These are phyloP conservation scores for Pangasius sanitwongsei DNA, from an alignment of 2,797 vertebrate species.

Conservation along the genomic window DNA sequence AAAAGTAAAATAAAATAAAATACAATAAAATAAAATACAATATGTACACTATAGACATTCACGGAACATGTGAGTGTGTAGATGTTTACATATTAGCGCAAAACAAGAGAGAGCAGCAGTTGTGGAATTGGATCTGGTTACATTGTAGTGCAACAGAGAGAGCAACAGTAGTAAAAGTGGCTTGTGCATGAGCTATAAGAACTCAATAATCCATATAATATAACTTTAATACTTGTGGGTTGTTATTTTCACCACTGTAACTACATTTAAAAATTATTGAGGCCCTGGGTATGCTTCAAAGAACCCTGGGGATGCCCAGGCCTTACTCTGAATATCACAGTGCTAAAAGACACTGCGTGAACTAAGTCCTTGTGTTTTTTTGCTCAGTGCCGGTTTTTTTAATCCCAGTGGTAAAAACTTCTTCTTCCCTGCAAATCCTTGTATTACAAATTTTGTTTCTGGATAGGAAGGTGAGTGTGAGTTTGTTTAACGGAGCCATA, in stretches of 20 bases:
- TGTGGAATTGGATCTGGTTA: no score
- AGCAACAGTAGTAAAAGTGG: no score
- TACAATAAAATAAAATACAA: no score
- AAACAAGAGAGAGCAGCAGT: no score
- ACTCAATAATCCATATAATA: neutral
- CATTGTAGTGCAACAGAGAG: no score
- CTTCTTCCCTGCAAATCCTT: neutral
- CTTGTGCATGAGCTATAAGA: neutral
- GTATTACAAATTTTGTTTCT: neutral
- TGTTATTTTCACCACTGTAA: neutral
- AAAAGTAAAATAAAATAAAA: no score
- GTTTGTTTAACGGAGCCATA: neutral
- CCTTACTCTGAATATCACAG: neutral
- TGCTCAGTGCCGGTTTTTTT: neutral
- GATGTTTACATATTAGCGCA: no score
- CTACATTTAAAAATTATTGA: neutral
- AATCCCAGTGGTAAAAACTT: neutral
- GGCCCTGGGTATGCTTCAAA: neutral
- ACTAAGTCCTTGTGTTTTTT: neutral
- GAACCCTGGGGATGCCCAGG: neutral
- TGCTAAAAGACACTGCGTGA: neutral
- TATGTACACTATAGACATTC: no score
- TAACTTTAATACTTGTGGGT: neutral
- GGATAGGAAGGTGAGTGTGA: neutral
- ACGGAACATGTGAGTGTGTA: no score